A percentile compares a stretch with the other conserved stretches of the same genome.
Evolutionary conservation across 2,797 vertebrate genomes (phyloP).

Genomic region (Monodelphis domestica): DNA sequence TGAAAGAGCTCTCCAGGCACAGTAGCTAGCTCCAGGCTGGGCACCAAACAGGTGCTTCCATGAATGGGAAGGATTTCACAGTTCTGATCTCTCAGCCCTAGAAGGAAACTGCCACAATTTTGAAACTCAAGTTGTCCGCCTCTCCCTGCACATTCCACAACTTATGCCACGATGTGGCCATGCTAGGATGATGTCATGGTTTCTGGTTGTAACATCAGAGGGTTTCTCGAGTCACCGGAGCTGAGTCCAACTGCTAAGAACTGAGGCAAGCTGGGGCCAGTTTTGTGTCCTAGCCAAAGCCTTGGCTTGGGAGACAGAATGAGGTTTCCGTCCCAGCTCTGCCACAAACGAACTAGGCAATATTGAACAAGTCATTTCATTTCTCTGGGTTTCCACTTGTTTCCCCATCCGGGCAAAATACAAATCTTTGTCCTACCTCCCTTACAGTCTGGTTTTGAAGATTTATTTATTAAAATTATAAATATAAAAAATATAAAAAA

Average conservation of each 20-base stretch:
- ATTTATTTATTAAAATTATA: too few species aligned
- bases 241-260: neutral
- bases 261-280: neutral
- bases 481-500: too few species aligned
- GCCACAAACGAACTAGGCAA: neutral
- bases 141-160: neutral
- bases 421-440: neutral
- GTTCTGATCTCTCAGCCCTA: neutral
- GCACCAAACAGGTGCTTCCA: neutral
- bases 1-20: neutral
- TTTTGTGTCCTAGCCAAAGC: neutral
- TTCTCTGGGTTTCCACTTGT: neutral
- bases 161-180: neutral
- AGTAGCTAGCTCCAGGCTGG: neutral
- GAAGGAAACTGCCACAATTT: neutral
- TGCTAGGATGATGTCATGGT: neutral
- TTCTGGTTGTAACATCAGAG: neutral
- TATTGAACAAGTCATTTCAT: neutral
- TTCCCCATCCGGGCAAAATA: too few species aligned
- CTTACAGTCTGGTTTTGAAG: too few species aligned
- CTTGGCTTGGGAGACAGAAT: neutral
- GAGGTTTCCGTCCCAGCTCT: neutral
- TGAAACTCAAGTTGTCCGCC: neutral
- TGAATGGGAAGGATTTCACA: neutral
- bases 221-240: neutral